Percentiles rank a stretch among this genome's conserved stretches.
These are phyloP conservation scores for Dasyurus viverrinus DNA, from an alignment of 2,113 vertebrate species.

Conservation along the genomic window DNA sequence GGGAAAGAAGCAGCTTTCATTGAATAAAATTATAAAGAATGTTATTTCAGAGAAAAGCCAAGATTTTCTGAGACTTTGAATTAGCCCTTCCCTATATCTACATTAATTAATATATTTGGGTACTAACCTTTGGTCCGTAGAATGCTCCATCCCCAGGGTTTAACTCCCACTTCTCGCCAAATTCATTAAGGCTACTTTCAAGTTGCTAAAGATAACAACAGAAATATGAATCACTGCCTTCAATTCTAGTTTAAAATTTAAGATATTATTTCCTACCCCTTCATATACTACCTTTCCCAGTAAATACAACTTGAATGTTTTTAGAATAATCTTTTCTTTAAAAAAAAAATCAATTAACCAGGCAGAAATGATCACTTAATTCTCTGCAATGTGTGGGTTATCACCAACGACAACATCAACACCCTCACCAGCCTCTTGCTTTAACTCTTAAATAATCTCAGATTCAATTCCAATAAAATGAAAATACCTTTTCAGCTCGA, in stretches of 20 bases:
- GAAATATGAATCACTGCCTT: conserved; percentile 15
- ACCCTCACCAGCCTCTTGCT: conserved; percentile 13
- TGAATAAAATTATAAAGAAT: neutral
- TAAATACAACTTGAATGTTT: neutral
- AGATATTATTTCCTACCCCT: neutral
- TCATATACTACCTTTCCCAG: neutral
- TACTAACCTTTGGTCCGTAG: conserved; percentile 97
- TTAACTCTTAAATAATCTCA: neutral
- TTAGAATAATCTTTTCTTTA: neutral
- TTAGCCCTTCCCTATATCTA: neutral
- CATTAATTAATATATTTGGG: neutral
- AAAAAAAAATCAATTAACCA: neutral
- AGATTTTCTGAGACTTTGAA: neutral
- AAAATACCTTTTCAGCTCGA: conserved; percentile 93
- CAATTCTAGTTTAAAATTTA: neutral
- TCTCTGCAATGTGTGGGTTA: neutral
- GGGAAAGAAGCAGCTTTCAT: neutral
- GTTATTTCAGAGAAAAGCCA: neutral
- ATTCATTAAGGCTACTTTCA: conserved; percentile 96
- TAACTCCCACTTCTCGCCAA: conserved; percentile 96
- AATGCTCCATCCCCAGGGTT: conserved; percentile 98
- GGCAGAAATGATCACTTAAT: neutral
- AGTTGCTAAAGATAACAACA: conserved; percentile 91
- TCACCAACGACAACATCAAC: neutral
- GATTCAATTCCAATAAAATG: neutral